Evolutionary conservation across 2,888 invertebrate genomes (phyloP).

Genomic region (Andrena haemorrhoa): DNA sequence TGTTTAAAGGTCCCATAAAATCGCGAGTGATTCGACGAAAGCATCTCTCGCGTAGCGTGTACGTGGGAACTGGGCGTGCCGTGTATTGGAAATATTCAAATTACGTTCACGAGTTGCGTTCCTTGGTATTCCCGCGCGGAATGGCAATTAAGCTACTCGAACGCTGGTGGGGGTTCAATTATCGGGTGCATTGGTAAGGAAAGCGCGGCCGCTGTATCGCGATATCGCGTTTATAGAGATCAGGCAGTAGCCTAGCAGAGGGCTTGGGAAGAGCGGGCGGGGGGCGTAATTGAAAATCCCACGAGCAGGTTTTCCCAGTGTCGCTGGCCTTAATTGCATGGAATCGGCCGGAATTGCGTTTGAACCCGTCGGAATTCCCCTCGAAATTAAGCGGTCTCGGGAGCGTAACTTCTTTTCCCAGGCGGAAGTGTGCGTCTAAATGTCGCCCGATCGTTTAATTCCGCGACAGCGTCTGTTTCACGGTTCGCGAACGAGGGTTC

Average conservation of each 20-base stretch:
- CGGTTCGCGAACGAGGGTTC: neutral
- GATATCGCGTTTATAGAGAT: slow-evolving; percentile 47
- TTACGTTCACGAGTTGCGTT: neutral
- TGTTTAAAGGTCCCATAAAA: neutral
- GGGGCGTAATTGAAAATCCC: slow-evolving; percentile 54
- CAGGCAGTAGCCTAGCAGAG: neutral
- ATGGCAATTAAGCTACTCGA: slow-evolving; percentile 47
- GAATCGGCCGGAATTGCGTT: slow-evolving; percentile 50
- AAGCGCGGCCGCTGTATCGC: slow-evolving; percentile 38
- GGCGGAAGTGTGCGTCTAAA: slow-evolving; percentile 13
- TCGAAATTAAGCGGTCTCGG: slow-evolving; percentile 35
- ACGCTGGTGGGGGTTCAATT: slow-evolving; percentile 43
- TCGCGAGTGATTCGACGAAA: neutral
- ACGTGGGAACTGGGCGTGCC: neutral
- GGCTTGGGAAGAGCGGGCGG: too few species aligned
- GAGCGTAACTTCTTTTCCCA: slow-evolving; percentile 40
- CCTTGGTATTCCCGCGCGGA: slow-evolving; percentile 20
- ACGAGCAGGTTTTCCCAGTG: slow-evolving; percentile 46
- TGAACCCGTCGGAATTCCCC: slow-evolving; percentile 38
- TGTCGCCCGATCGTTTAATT: slow-evolving; percentile 26
- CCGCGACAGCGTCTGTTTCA: neutral
- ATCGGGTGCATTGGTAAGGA: slow-evolving; percentile 56
- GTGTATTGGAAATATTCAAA: slow-evolving; percentile 6
- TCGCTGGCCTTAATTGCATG: slow-evolving; percentile 56
- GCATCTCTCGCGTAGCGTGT: neutral